These are phyloP conservation scores for Capitulum mitella DNA, from an alignment of 2,888 invertebrate genomes.

Conservation along the genomic window DNA sequence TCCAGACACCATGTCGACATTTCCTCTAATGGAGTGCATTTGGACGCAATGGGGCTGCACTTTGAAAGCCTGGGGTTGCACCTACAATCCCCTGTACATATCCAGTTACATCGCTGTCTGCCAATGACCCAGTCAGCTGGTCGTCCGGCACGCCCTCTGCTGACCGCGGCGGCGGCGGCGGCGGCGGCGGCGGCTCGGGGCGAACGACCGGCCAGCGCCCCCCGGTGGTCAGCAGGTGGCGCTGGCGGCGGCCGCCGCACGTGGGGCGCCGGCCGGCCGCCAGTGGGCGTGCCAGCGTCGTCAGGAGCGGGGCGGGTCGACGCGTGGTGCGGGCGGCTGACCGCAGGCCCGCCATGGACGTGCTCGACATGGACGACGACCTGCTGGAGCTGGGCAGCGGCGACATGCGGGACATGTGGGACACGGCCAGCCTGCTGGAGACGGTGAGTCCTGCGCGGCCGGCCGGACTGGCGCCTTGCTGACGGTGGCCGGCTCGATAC, in stretches of 20 bases:
- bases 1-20: no score
- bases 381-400: constrained; percentile 1
- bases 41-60: no score
- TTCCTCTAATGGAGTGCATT: no score
- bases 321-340: neutral
- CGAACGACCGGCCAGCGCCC: neutral
- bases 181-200: neutral
- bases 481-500: neutral
- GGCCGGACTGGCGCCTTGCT: neutral
- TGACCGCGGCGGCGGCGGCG: neutral
- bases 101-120: no score
- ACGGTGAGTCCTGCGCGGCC: neutral
- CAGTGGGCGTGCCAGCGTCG: neutral
- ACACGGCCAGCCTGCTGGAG: constrained; percentile 4
- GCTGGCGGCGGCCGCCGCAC: constrained; percentile 8
- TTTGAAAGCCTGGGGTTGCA: no score
- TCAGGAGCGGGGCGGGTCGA: no score
- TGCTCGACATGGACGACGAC: constrained; percentile 8
- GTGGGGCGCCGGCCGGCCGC: neutral
- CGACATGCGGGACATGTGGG: constrained; percentile 15
- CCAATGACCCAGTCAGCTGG: no score
- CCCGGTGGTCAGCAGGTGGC: neutral
- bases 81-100: no score
- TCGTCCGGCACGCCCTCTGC: no score
- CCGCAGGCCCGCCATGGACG: neutral